Conservation (phyloP, 1,140 invertebrate genomes). For the Calephelis nemesis region DNA sequence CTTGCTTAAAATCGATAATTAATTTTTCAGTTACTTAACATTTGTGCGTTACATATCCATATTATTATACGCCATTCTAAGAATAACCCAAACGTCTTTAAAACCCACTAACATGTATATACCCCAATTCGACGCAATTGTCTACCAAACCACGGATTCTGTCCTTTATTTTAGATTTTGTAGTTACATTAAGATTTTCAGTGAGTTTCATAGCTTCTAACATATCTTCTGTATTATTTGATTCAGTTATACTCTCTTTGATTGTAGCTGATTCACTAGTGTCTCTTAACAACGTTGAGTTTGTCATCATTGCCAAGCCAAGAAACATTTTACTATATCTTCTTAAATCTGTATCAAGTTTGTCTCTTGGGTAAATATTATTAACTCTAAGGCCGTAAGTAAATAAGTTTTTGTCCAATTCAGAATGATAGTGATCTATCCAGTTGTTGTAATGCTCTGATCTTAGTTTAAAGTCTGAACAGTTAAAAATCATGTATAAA, state of each 20-base stretch:
- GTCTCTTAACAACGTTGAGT: not conserved
- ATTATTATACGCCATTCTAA: too few species aligned
- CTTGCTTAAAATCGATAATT: too few species aligned
- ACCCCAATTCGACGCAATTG: conserved; percentile 19
- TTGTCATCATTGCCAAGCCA: not conserved
- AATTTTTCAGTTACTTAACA: too few species aligned
- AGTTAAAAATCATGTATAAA: conserved; percentile 32
- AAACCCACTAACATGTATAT: not conserved
- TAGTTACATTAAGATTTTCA: conserved; percentile 4
- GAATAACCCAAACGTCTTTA: not conserved
- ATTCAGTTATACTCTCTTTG: not conserved
- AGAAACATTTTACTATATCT: conserved; percentile 20
- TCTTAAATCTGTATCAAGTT: conserved; percentile 31
- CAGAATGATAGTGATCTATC: conserved; percentile 32
- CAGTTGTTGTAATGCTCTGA: conserved; percentile 30
- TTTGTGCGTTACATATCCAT: too few species aligned
- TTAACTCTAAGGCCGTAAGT: not conserved
- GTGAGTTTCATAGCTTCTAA: conserved; percentile 6
- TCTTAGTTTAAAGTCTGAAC: conserved; percentile 30
- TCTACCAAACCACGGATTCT: conserved; percentile 22
- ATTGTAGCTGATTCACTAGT: not conserved
- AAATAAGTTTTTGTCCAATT: conserved; percentile 27
- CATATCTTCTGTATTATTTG: not conserved
- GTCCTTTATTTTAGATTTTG: conserved; percentile 8
- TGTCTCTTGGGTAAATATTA: conserved; percentile 29